Percentiles rank a stretch among this genome's conserved stretches.
Conservation (phyloP, 2,113 vertebrate species). For the Numenius arquata region DNA sequence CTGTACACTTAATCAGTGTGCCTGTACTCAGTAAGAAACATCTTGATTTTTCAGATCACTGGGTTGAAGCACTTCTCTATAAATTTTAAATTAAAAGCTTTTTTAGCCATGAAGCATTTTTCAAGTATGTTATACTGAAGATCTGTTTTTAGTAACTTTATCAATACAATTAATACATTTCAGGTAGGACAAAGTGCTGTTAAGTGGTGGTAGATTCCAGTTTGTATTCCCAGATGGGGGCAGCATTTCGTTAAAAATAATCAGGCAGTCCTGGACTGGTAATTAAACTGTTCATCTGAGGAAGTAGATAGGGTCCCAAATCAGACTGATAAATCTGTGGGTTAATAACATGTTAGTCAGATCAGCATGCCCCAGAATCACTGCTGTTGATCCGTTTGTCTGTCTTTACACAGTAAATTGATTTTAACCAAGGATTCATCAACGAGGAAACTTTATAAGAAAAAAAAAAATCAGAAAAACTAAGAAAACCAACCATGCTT, state of each 20-base stretch:
- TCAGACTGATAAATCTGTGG: not conserved
- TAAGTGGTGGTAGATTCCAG: not conserved
- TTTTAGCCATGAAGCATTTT: not conserved
- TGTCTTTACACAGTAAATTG: not conserved
- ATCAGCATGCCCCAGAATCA: not conserved
- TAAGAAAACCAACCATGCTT: not conserved
- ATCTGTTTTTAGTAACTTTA: not conserved
- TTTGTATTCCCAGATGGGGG: not conserved
- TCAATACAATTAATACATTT: not conserved
- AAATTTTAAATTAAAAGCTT: not conserved
- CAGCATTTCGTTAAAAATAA: not conserved
- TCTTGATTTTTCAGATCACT: not conserved
- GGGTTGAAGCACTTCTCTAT: not conserved
- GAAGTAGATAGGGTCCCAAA: not conserved
- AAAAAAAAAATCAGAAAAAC: not conserved
- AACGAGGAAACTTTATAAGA: not conserved
- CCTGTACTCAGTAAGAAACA: not conserved
- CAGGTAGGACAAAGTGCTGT: not conserved
- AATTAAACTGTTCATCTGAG: not conserved
- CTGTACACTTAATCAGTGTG: not conserved
- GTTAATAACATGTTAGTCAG: not conserved
- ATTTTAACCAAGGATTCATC: not conserved
- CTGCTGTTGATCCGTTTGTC: not conserved
- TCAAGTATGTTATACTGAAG: not conserved
- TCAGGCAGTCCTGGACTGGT: not conserved